phyloP scores from a whole-genome alignment of 1,140 invertebrate genomes.

The Achroia grisella region DNA sequence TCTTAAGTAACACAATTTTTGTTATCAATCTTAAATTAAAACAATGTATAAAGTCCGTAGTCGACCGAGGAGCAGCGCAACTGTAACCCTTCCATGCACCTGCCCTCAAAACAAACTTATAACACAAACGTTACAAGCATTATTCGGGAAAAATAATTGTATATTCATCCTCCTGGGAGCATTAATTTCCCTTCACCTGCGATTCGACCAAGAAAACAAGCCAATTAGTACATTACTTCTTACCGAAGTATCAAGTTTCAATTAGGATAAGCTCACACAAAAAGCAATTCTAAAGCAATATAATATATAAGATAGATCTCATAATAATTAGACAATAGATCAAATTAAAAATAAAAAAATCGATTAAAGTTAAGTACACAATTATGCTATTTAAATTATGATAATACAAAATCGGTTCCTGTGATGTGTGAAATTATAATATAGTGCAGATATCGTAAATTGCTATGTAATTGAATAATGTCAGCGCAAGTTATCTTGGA shows the following conservation, averaged over 20 bases:
- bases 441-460: constrained; percentile 12
- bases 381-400: too few species aligned
- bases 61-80: background rate
- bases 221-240: constrained; percentile 59
- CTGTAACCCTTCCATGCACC: constrained; percentile 48
- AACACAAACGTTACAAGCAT: constrained; percentile 42
- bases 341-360: too few species aligned
- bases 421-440: constrained; percentile 8
- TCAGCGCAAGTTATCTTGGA: constrained; percentile 5
- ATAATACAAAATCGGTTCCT: constrained; percentile 15
- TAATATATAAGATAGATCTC: too few species aligned
- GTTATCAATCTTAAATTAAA: too few species aligned
- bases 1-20: too few species aligned
- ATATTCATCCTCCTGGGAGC: constrained; percentile 53
- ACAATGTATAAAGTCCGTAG: too few species aligned
- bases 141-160: constrained; percentile 61
- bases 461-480: constrained; percentile 22
- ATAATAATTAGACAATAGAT: background rate
- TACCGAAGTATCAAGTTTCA: constrained; percentile 10
- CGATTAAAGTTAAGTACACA: too few species aligned
- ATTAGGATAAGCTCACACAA: background rate
- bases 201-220: constrained; percentile 45
- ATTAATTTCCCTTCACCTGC: constrained; percentile 62
- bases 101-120: constrained; percentile 59
- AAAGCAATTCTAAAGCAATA: too few species aligned